A percentile compares a stretch with the other conserved stretches of the same genome.
phyloP scores from a whole-genome alignment of 2,797 vertebrate genomes.

The Threskiornis aethiopicus region DNA sequence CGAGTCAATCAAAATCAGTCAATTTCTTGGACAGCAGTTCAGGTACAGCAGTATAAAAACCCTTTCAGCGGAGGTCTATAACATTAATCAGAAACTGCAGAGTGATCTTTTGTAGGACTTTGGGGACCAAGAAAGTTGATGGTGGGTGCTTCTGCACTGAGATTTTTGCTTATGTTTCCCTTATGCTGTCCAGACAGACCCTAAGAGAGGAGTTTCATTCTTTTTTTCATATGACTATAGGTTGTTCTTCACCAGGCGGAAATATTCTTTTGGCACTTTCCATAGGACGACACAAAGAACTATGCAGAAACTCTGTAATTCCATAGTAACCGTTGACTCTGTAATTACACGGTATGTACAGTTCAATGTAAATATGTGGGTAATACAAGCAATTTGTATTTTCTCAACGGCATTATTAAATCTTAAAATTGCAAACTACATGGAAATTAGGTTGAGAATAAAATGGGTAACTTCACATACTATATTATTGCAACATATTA shows the following conservation, averaged over 20 bases:
- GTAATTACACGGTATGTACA: constrained; percentile 42
- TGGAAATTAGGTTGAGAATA: constrained; percentile 61
- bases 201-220: background rate
- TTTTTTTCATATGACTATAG: background rate
- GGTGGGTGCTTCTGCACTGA: background rate
- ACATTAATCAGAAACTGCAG: background rate
- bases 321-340: constrained; percentile 25
- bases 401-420: constrained; percentile 36
- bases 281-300: constrained; percentile 5
- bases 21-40: background rate
- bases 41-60: background rate
- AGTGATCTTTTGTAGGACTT: background rate
- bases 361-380: constrained; percentile 40
- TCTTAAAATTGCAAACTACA: constrained; percentile 58
- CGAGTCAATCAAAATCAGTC: constrained; percentile 31
- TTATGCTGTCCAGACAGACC: background rate
- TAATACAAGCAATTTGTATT: constrained; percentile 55
- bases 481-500: constrained; percentile 7
- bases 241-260: background rate
- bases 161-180: background rate
- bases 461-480: constrained; percentile 52
- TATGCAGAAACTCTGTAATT: constrained; percentile 18
- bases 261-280: background rate
- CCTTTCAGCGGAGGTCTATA: background rate
- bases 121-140: background rate